Percentiles rank a stretch among this genome's conserved stretches.
These are phyloP conservation scores for Beaufortia kweichowensis DNA, from an alignment of 2,113 vertebrate species.

Conservation along the genomic window DNA sequence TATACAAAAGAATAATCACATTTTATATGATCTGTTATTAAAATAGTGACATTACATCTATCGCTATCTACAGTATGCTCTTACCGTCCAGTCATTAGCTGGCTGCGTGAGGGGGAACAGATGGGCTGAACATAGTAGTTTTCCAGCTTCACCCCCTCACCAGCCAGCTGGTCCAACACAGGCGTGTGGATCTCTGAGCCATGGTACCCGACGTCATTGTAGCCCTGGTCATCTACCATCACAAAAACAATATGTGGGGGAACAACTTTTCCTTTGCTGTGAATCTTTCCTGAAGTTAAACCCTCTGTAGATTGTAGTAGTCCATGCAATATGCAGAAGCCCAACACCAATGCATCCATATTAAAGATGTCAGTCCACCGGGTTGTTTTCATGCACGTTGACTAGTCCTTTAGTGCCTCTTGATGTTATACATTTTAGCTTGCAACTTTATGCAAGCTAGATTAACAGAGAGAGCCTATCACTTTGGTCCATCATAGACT, in stretches of 20 bases:
- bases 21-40: too few relatives aligned
- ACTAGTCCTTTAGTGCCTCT: background rate
- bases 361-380: conserved; percentile 29
- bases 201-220: conserved; percentile 88
- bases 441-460: background rate
- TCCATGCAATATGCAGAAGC: conserved; percentile 46
- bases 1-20: too few relatives aligned
- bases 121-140: conserved; percentile 96
- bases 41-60: too few relatives aligned
- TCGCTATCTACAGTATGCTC: too few relatives aligned
- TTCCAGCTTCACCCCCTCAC: conserved; percentile 88
- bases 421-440: background rate
- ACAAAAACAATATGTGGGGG: conserved; percentile 88
- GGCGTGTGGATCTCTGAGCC: conserved; percentile 88
- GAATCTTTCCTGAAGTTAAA: background rate
- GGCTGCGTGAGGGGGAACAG: conserved; percentile 92
- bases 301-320: background rate
- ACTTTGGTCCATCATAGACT: background rate
- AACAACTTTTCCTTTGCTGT: background rate
- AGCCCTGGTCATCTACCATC: conserved; percentile 93
- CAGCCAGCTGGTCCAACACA: conserved; percentile 85
- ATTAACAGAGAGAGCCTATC: background rate
- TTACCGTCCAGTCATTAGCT: conserved; percentile 93
- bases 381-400: conserved; percentile 32
- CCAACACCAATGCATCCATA: conserved; percentile 47